Evolutionary conservation across 2,888 invertebrate genomes (phyloP), one percentile per base, ranked within the genome.

Genomic region (Loripinus fragilis): DNA sequence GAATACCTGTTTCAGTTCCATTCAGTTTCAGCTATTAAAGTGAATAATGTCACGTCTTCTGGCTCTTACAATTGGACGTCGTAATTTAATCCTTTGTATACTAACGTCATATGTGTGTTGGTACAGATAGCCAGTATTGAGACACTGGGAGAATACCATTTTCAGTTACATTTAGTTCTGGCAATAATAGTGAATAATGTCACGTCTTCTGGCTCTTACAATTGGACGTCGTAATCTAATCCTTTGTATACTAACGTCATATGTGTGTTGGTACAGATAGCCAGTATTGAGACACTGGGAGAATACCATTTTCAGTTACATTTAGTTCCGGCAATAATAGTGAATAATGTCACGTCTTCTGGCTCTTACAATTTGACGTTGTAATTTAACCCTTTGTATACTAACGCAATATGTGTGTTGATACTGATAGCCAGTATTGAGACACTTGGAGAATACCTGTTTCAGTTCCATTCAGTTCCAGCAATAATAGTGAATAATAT

Each of bases 271-370:
- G n/a, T n/a, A n/a, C n/a, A n/a, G n/a, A n/a, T n/a, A n/a, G 80
- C 87, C 23, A 86, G 85, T 42, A 87, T 87, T 0, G 88, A 87
- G 64, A 88, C 89, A 12, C 86, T 88, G 82, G 90, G 89, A 17
- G 79, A 90, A 67, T 74, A 81, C 2, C 78, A 89, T 33, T 90
- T 88, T 72, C 73, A 85, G 35, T 88, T 90, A 68, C 85, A 87
- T 45, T 73, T 67, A 0, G 71, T 89, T 20, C 89, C 88, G 0
- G 74, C 41, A 17, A 80, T 60, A 50, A 74, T 80, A 3, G 25
- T 74, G 7, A 28, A 2, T 2, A 45, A 69, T 33, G 23, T 23
- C 3, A 45, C 50, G 20, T 28, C 50, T 68, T 1, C 7, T 64
- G 15, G 41, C 8, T 41, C 15, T 41, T 41, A 10, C 15, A 41